Conservation (phyloP, 92 coral and sea anemone genomes). For the Parazoanthus swiftii region DNA sequence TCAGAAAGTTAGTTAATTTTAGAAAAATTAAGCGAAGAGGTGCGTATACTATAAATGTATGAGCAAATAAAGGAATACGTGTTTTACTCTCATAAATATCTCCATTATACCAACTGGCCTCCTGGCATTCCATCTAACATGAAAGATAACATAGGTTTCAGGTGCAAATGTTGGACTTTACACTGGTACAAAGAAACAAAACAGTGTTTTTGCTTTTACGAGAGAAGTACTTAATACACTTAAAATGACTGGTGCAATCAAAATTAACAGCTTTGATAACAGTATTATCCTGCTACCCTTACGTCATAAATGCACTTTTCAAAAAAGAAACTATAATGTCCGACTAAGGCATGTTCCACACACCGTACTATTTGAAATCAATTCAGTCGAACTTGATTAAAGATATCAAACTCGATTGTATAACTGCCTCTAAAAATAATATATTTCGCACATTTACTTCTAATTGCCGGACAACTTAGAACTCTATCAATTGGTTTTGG, state of each 20-base stretch:
- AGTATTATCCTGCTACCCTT: neutral
- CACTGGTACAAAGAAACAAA: neutral
- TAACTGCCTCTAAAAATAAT: too few relatives aligned
- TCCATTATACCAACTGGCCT: neutral
- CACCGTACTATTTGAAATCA: too few relatives aligned
- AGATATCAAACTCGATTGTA: too few relatives aligned
- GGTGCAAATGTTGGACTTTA: neutral
- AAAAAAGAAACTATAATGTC: neutral
- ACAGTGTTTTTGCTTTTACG: neutral
- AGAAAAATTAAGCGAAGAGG: neutral
- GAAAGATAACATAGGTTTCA: neutral
- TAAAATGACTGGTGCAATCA: neutral
- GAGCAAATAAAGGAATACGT: neutral
- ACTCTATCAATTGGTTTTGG: too few relatives aligned
- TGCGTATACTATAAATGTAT: neutral
- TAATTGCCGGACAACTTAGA: too few relatives aligned
- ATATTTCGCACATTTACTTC: too few relatives aligned
- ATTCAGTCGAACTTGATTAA: too few relatives aligned
- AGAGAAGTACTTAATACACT: neutral
- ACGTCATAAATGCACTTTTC: neutral
- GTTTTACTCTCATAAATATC: slow-evolving; percentile 13
- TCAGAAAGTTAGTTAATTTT: neutral
- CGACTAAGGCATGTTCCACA: too few relatives aligned
- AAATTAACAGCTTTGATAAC: too few relatives aligned
- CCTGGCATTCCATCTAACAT: neutral